Conservation (phyloP, 2,113 vertebrate species). For the Tetrao urogallus region DNA sequence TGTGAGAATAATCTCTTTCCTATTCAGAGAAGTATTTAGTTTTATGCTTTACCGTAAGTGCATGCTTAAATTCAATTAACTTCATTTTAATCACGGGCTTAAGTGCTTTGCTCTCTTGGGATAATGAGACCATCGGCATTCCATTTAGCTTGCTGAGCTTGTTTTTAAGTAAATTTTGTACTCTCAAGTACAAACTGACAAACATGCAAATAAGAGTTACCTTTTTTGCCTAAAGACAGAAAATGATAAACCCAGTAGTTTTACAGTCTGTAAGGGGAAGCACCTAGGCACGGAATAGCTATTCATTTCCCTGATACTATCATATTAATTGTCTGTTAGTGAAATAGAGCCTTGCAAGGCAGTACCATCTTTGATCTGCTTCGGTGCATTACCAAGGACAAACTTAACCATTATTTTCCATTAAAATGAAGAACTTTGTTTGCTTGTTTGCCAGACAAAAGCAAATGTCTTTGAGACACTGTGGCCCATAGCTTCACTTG, state of each 20-base stretch:
- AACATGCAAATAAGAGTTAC: conserved; percentile 59
- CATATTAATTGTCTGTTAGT: conserved; percentile 59
- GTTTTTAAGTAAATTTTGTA: conserved; percentile 64
- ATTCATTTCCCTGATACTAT: conserved; percentile 68
- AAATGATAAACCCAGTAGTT: conserved; percentile 39
- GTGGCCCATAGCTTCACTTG: neutral
- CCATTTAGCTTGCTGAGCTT: conserved; percentile 63
- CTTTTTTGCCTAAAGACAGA: conserved; percentile 63
- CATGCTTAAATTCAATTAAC: conserved; percentile 41
- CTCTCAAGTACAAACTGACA: conserved; percentile 53
- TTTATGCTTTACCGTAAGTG: conserved; percentile 30
- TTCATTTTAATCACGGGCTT: conserved; percentile 58
- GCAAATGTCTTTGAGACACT: conserved; percentile 4
- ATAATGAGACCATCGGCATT: conserved; percentile 36
- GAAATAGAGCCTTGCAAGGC: neutral
- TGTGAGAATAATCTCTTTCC: neutral
- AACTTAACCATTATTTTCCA: neutral
- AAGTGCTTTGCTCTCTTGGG: conserved; percentile 49
- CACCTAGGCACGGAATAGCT: conserved; percentile 33
- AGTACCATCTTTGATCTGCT: conserved; percentile 62
- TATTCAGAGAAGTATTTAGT: conserved; percentile 18
- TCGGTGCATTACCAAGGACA: neutral
- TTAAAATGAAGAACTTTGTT: conserved; percentile 9
- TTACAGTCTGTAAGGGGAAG: conserved; percentile 59
- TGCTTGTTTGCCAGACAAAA: conserved; percentile 61